phyloP scores from a whole-genome alignment of 1,140 invertebrate species.

The Brachionus plicatilis region DNA sequence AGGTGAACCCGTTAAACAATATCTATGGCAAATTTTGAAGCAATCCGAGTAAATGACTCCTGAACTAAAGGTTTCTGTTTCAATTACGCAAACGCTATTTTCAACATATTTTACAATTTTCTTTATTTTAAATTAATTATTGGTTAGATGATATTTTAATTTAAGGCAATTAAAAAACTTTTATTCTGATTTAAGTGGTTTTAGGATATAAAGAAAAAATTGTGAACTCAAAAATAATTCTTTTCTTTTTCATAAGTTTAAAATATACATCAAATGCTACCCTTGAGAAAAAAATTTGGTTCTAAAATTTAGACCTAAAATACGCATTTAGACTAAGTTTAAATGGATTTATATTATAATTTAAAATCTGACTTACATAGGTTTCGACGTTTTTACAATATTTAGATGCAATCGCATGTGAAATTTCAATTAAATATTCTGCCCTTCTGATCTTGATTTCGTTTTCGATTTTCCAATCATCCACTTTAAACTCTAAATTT shows the following conservation, averaged over 20 bases:
- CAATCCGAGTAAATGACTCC: constrained; percentile 34
- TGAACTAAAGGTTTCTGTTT: neutral
- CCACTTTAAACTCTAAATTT: neutral
- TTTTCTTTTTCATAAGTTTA: too few species aligned
- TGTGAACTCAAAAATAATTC: too few species aligned
- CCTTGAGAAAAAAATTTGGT: too few species aligned
- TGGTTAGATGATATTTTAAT: neutral
- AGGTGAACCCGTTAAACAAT: neutral
- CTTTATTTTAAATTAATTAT: neutral
- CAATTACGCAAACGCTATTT: constrained; percentile 5
- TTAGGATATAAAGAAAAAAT: too few species aligned
- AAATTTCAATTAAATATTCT: constrained; percentile 12
- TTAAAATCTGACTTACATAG: neutral
- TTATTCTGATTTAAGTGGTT: too few species aligned
- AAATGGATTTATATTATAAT: neutral
- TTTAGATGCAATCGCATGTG: neutral
- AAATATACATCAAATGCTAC: too few species aligned
- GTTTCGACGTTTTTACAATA: neutral
- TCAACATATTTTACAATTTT: constrained; percentile 16
- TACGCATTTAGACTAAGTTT: neutral
- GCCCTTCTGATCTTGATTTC: neutral
- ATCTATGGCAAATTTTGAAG: constrained; percentile 12
- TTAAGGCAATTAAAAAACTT: neutral
- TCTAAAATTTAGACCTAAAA: neutral
- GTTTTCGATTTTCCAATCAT: constrained; percentile 17